These are phyloP conservation scores for Lethrus apterus DNA, from an alignment of 1,140 invertebrate species.

Conservation along the genomic window DNA sequence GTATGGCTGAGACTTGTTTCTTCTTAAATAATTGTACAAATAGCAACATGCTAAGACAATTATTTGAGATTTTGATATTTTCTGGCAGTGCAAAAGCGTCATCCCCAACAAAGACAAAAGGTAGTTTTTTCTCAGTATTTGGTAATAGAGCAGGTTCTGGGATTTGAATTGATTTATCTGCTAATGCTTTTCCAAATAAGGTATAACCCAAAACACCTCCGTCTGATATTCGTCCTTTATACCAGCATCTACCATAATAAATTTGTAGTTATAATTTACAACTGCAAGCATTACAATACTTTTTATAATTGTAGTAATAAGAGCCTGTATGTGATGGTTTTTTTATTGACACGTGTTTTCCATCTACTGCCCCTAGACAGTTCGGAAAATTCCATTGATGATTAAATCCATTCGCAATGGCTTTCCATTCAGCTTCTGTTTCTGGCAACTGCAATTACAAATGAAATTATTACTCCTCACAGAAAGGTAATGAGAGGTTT, in stretches of 20 bases:
- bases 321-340: constrained; percentile 37
- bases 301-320: constrained; percentile 26
- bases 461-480: constrained; percentile 4
- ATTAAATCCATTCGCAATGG: constrained; percentile 14
- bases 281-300: constrained; percentile 39
- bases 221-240: constrained; percentile 36
- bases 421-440: constrained; percentile 18
- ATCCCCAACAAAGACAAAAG: constrained; percentile 41
- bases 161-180: constrained; percentile 5
- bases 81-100: constrained; percentile 41
- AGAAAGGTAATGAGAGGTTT: not conserved
- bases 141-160: constrained; percentile 10
- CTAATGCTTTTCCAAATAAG: constrained; percentile 21
- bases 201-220: constrained; percentile 31
- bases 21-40: constrained; percentile 15
- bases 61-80: constrained; percentile 23
- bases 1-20: constrained; percentile 3
- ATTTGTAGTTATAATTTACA: constrained; percentile 37
- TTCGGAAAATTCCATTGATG: constrained; percentile 22
- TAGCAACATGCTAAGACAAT: constrained; percentile 14
- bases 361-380: no score
- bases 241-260: constrained; percentile 36
- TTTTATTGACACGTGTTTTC: constrained; percentile 33
- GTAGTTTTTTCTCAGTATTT: constrained; percentile 20
- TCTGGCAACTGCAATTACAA: constrained; percentile 14